Evolutionary conservation across 2,888 invertebrate species (phyloP), one percentile per base, ranked within the genome.

Genomic region (Rhabditoides inermis): DNA sequence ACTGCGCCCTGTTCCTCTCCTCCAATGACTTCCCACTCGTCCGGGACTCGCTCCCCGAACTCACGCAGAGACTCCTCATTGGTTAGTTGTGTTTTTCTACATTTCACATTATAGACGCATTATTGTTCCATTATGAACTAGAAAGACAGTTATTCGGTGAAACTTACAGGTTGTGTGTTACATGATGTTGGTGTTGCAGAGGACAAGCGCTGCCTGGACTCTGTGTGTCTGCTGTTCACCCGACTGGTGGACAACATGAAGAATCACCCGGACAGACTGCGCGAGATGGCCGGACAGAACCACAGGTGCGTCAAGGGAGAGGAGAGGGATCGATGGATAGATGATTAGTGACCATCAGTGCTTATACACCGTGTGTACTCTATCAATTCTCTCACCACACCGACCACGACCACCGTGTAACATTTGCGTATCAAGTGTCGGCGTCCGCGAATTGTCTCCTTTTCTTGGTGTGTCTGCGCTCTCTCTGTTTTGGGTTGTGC

Each of bases 121-220:
- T 15, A 10, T 45, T 30, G 28, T 45, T 45, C 6, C 10, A 10
- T 41, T 47, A n/a, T n/a, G n/a, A n/a, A n/a, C n/a, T n/a, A n/a
- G n/a, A n/a, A n/a, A n/a, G n/a, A n/a, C n/a, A n/a, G n/a, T n/a
- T n/a, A n/a, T n/a, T n/a, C n/a, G n/a, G n/a, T n/a, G n/a, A n/a
- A n/a, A n/a, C n/a, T n/a, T n/a, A n/a, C n/a, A n/a, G n/a, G n/a
- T n/a, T n/a, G n/a, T n/a, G n/a, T n/a, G n/a, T n/a, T n/a, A n/a
- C n/a, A n/a, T n/a, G n/a, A n/a, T n/a, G n/a, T n/a, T n/a, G n/a
- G n/a, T 28, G 15, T 28, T 58, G 27, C 41, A 32, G 36, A 90
- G 80, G 98, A 98, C 79, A 95, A 95, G 79, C 94, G 94, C 77
- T 90, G 91, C 54, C 90, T 95, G 39, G 98, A 98, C 77, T 90